Base-by-base conservation (phyloP, 1,140 invertebrate species). In the Cydia pomonella region DNA sequence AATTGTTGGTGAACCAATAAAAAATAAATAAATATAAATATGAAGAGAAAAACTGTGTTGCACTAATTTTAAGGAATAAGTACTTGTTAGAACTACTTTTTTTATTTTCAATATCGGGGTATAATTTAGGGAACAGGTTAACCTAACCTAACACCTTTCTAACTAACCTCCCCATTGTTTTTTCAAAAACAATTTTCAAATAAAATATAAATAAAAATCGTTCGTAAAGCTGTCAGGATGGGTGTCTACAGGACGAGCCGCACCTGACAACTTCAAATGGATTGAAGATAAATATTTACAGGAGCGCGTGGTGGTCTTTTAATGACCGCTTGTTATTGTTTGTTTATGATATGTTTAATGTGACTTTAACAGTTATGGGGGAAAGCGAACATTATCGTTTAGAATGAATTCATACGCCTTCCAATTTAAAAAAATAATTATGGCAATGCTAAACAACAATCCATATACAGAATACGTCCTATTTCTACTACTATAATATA, bases 231-330 rank as follows among this genome's bases (percentile, higher is more conserved):
- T 47, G 44, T 59, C 53, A 59, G 7, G 53, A 18, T 53, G 12
- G 44, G 16, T 47, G 47, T n/a, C 47, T 59, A 23, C 18, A 23
- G 53, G 53, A 59, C 21, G 53, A 66, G 29, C 53, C 27, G 13
- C 63, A 74, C 69, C 66, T 74, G 72, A 73, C 73, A 74, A 79
- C 78, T 66, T 82, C 76, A 79, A 79, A 86, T 77, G 76, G 77
- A 76, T 77, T 75, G 69, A 80, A 79, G 38, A 76, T 84, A 86
- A 86, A 84, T 84, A 86, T 86, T 86, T 84, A 83, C 78, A 79
- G 78, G 29, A 69, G 27, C 64, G 73, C 71, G 72, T 76, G 79
- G 80, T 81, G 80, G 82, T 80, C 79, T 71, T 78, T 66, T 53
- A 76, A 72, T 25, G 75, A 73, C 71, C 64, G 53, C 33, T 50